Conservation (phyloP, 1,140 invertebrate genomes). For the Phortica variegata region DNA sequence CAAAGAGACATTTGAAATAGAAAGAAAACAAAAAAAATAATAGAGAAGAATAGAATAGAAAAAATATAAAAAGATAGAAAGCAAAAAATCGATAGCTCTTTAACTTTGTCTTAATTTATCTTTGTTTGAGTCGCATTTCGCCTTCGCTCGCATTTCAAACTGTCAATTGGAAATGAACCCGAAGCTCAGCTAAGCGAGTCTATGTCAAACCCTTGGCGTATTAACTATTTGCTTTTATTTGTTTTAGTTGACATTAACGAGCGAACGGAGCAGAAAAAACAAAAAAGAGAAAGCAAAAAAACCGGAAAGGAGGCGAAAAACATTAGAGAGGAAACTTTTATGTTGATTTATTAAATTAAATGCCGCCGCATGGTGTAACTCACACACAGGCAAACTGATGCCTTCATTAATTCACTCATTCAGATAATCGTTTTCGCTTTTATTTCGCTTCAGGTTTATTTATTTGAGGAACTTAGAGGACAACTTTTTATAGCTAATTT, state of each 20-base stretch:
- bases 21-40: too few relatives aligned
- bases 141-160: conserved; percentile 14
- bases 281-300: conserved; percentile 15
- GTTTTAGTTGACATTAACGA: conserved; percentile 38
- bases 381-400: conserved; percentile 6
- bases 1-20: background rate
- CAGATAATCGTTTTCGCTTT: conserved; percentile 25
- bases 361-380: conserved; percentile 45
- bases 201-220: too few relatives aligned
- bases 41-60: too few relatives aligned
- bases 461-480: conserved; percentile 29
- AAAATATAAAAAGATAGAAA: too few relatives aligned
- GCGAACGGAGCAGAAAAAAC: conserved; percentile 12
- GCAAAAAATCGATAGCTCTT: conserved; percentile 46
- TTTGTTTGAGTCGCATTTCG: too few relatives aligned
- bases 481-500: background rate
- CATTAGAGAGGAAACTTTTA: conserved; percentile 31
- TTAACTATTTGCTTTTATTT: background rate
- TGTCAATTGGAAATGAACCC: too few relatives aligned
- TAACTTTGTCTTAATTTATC: too few relatives aligned
- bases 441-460: conserved; percentile 50
- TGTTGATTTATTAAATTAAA: conserved; percentile 55
- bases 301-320: conserved; percentile 13
- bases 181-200: too few relatives aligned
- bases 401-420: conserved; percentile 1